Conservation (phyloP, 2,797 vertebrate genomes). For the Sebastolobus alascanus region DNA sequence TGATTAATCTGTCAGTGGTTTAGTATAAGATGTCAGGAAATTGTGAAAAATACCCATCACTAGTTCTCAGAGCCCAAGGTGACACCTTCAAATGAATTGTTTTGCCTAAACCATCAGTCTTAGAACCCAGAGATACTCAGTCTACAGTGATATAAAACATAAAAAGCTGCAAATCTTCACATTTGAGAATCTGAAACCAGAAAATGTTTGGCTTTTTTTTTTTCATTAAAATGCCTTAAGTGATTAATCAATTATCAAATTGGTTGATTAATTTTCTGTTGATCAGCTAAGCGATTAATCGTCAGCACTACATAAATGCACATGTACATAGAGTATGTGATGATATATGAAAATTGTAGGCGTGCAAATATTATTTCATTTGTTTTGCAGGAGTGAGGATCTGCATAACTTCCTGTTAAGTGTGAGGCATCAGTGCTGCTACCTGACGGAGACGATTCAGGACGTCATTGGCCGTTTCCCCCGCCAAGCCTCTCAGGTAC, state of each 20-base stretch:
- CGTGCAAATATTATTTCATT: neutral
- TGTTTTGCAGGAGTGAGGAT: slow-evolving; percentile 87
- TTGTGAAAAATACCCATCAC: no score
- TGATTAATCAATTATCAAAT: fast-evolving
- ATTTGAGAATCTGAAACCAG: no score
- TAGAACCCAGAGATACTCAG: neutral
- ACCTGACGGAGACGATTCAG: slow-evolving; percentile 88
- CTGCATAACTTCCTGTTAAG: slow-evolving; percentile 90
- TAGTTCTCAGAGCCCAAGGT: neutral
- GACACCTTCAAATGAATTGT: neutral
- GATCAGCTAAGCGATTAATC: neutral
- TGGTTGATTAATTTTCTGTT: neutral
- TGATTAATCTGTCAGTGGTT: neutral
- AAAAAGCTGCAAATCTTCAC: neutral
- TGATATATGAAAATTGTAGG: neutral
- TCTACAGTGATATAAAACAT: neutral
- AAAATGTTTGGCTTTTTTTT: neutral
- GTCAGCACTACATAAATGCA: no score
- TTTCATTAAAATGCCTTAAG: neutral
- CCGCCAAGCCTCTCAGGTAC: slow-evolving; percentile 89
- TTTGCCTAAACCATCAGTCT: neutral
- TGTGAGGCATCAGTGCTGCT: slow-evolving; percentile 89
- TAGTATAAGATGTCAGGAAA: neutral
- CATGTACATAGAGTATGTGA: neutral
- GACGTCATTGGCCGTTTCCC: slow-evolving; percentile 88